Evolutionary conservation across 2,797 vertebrate genomes (phyloP), one percentile per base, ranked within the genome.

Genomic region (Podarcis siculus): DNA sequence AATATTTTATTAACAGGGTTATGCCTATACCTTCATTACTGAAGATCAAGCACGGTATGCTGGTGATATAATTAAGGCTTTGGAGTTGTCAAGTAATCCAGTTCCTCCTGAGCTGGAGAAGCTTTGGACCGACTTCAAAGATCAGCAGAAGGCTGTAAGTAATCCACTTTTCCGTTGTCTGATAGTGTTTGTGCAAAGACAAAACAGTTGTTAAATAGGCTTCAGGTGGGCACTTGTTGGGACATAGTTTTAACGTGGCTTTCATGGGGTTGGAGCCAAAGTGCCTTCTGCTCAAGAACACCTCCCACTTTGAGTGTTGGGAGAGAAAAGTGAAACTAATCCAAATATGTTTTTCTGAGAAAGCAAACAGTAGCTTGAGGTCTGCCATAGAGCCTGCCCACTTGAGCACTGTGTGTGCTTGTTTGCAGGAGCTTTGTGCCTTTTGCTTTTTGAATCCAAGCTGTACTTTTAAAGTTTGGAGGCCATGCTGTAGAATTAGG

Each of bases 21-120:
- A 93, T 21, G 98, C 98, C 0, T 99, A 99, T 88, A 99, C 99
- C 0, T 99, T 99, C 94, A 99, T 99, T 96, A 99, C 99, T 3
- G 98, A 98, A 79, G 98, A 99, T 69, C 99, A 99, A 95, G 98
- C 95, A 66, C 98, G 99, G 1, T 98, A 99, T 61, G 97, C 98
- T n/a, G 99, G 99, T 4, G 99, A 99, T 90, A 99, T 99, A 95
- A 98, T 99, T 91, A 99, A 99, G 94, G 99, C 98, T 49, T 97
- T 99, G 95, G 99, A 99, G 95, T 97, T 99, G 82, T 99, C 98
- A 0, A 97, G 98, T 13, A 98, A 98, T 58, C 35, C 97, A 9
- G 98, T 99, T 84, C 99, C 98, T 25, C 0, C 97, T 73, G 98
- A 99, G 87, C 96, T 99, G 83, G 99, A 99, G 95, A 98, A 98